Evolutionary conservation across 2,797 vertebrate species (phyloP).

Genomic region (Microctenopoma lineatum): DNA sequence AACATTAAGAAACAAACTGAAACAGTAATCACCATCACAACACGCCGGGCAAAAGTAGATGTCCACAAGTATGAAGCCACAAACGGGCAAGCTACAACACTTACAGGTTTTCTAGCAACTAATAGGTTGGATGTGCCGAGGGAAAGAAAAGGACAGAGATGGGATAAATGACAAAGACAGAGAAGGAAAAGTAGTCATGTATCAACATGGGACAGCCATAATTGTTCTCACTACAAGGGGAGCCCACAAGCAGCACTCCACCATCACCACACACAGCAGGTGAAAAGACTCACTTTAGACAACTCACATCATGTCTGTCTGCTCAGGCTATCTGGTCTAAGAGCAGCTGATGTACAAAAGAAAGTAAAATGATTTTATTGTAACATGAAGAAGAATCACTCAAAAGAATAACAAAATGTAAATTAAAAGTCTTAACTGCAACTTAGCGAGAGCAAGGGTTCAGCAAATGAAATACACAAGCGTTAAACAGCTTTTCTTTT

Average conservation of each 20-base stretch:
- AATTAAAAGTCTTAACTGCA: conserved; percentile 88
- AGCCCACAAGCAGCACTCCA: conserved; percentile 97
- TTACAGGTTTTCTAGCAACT: conserved; percentile 89
- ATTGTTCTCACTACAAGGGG: conserved; percentile 90
- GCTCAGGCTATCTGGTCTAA: conserved; percentile 99
- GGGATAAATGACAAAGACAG: conserved; percentile 87
- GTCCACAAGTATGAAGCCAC: conserved; percentile 92
- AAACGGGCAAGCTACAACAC: conserved; percentile 92
- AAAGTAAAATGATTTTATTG: conserved; percentile 99
- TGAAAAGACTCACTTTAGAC: conserved; percentile 99
- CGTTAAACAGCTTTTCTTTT: conserved; percentile 87
- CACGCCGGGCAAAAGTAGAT: conserved; percentile 85
- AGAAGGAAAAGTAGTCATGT: conserved; percentile 86
- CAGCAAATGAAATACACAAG: conserved; percentile 93
- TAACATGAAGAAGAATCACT: conserved; percentile 94
- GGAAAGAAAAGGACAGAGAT: conserved; percentile 82
- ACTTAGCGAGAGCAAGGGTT: conserved; percentile 99
- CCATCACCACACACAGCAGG: conserved; percentile 98
- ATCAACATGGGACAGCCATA: conserved; percentile 93
- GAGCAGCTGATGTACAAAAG: conserved; percentile 99
- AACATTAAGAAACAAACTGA: conserved; percentile 88
- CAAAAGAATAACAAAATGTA: conserved; percentile 74
- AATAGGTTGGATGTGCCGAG: conserved; percentile 86
- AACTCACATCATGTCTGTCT: conserved; percentile 99
- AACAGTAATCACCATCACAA: conserved; percentile 84